Evolutionary conservation across 2,888 invertebrate species (phyloP).

Genomic region (Oxytorus armatus): DNA sequence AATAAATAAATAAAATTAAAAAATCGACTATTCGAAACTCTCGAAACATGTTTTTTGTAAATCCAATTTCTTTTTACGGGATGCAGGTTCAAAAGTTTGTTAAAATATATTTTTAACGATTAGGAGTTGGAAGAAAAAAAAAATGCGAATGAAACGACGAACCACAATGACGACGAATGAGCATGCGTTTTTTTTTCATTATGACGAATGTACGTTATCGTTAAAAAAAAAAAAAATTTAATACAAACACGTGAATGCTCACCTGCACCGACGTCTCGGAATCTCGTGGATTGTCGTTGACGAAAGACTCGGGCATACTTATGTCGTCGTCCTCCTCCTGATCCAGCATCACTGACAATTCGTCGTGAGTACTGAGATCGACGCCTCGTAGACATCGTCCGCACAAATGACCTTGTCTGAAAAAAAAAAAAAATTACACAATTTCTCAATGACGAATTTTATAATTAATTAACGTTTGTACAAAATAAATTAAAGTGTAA

Average conservation of each 20-base stretch:
- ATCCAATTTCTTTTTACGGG: no score
- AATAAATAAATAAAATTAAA: not conserved
- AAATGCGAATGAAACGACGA: not conserved
- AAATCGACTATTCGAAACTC: no score
- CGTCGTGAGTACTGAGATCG: slow-evolving; percentile 86
- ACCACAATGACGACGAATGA: slow-evolving; percentile 18
- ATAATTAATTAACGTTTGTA: not conserved
- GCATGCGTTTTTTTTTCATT: slow-evolving; percentile 26
- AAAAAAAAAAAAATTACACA: slow-evolving; percentile 1
- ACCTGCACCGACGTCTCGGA: slow-evolving; percentile 78
- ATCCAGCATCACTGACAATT: slow-evolving; percentile 89
- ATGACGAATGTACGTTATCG: not conserved
- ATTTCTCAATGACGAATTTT: not conserved
- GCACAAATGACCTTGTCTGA: slow-evolving; percentile 93
- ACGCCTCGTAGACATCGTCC: slow-evolving; percentile 91
- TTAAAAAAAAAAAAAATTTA: no score
- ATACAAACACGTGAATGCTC: slow-evolving; percentile 57
- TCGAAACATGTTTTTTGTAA: no score
- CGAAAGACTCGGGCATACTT: slow-evolving; percentile 86
- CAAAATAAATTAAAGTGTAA: not conserved
- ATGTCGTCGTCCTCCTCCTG: slow-evolving; percentile 91
- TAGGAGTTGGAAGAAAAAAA: not conserved
- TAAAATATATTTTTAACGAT: no score
- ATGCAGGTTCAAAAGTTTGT: no score
- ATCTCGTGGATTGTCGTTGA: slow-evolving; percentile 76